Evolutionary conservation across 2,797 vertebrate genomes (phyloP).

Genomic region (Prionace glauca): DNA sequence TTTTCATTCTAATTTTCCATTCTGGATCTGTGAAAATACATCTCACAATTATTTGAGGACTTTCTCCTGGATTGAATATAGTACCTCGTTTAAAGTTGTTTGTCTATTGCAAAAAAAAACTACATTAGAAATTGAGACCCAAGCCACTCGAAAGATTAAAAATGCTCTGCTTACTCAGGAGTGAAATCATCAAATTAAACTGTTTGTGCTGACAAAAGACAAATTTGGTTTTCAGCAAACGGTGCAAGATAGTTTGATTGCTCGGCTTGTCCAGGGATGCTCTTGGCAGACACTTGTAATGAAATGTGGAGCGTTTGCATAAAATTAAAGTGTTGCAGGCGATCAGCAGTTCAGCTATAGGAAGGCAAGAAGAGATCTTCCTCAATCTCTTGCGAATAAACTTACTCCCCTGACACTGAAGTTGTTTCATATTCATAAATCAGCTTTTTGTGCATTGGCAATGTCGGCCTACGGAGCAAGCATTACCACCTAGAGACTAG

Average conservation of each 20-base stretch:
- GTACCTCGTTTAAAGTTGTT: neutral
- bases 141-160: conserved; percentile 8
- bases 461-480: conserved; percentile 51
- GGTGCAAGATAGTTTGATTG: conserved; percentile 83
- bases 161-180: conserved; percentile 88
- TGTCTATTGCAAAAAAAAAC: neutral
- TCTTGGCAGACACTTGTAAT: conserved; percentile 73
- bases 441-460: conserved; percentile 57
- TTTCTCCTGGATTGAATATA: neutral
- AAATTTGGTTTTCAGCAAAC: conserved; percentile 86
- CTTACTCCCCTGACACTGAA: conserved; percentile 49
- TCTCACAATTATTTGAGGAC: neutral
- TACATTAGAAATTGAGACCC: conserved; percentile 5
- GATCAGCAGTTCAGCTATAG: conserved; percentile 51
- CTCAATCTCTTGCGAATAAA: conserved; percentile 56
- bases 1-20: neutral
- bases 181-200: conserved; percentile 91
- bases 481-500: conserved; percentile 49
- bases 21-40: neutral
- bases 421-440: conserved; percentile 64
- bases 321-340: conserved; percentile 65
- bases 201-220: conserved; percentile 97
- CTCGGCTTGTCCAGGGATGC: conserved; percentile 72
- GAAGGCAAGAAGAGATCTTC: conserved; percentile 47
- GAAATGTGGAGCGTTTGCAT: conserved; percentile 69